These are phyloP conservation scores for Tapirus terrestris DNA, from an alignment of 2,113 vertebrate species.

Conservation along the genomic window DNA sequence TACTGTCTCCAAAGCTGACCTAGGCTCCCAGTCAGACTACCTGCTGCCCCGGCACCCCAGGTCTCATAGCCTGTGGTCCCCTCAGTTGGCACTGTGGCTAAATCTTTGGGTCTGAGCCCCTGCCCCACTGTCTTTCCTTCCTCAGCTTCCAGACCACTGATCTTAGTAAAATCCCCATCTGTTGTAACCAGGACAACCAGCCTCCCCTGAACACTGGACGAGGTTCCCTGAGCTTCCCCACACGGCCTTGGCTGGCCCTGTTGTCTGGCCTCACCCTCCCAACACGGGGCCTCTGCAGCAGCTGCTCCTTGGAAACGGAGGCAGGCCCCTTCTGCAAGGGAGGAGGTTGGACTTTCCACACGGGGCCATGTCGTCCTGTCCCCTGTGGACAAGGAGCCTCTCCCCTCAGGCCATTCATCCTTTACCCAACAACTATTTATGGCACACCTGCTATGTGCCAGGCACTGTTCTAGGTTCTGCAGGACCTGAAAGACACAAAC, in stretches of 20 bases:
- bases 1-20: neutral
- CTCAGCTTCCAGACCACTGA: neutral
- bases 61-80: neutral
- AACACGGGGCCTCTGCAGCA: neutral
- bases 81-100: neutral
- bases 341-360: neutral
- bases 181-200: neutral
- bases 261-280: neutral
- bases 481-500: neutral
- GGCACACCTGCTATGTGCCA: neutral
- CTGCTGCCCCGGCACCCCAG: neutral
- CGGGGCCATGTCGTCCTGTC: neutral
- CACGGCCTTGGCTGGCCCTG: neutral
- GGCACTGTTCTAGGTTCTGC: neutral
- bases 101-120: neutral
- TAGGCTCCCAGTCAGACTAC: neutral
- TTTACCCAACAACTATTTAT: neutral
- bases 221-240: neutral
- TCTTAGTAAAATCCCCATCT: neutral
- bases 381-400: neutral
- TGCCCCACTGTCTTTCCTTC: neutral
- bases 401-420: neutral
- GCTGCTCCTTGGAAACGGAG: neutral
- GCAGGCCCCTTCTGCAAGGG: neutral
- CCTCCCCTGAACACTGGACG: neutral